These are phyloP conservation scores for Malthinus flaveolus DNA, from an alignment of 2,888 invertebrate species.

Conservation along the genomic window DNA sequence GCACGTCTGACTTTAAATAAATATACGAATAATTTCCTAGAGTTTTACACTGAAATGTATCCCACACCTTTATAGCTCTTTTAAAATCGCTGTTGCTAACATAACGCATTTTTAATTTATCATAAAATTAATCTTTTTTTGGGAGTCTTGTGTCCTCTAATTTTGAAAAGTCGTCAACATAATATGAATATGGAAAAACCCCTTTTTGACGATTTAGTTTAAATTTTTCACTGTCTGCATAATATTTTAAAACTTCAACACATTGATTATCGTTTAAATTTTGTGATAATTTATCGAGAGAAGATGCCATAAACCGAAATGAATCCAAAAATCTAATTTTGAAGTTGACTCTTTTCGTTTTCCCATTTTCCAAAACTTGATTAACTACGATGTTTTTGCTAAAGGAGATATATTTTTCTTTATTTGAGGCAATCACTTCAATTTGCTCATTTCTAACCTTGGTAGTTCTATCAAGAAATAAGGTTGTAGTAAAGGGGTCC, in stretches of 20 bases:
- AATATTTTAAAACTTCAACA: neutral
- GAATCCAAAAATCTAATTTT: neutral
- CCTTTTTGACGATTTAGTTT: neutral
- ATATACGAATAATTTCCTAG: neutral
- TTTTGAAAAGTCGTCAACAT: too few relatives aligned
- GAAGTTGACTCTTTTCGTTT: neutral
- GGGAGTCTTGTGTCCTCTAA: too few relatives aligned
- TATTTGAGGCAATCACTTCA: too few relatives aligned
- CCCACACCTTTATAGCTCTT: neutral
- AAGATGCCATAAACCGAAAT: neutral
- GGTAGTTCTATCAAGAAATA: too few relatives aligned
- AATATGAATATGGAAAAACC: neutral
- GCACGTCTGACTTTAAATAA: neutral
- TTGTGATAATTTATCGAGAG: neutral
- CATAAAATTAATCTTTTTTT: conserved; percentile 3
- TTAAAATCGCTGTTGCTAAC: neutral
- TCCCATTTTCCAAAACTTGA: neutral
- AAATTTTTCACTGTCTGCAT: neutral
- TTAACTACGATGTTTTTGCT: neutral
- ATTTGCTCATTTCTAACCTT: too few relatives aligned
- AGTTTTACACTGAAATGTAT: neutral
- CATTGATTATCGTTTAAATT: neutral
- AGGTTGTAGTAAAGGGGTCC: too few relatives aligned
- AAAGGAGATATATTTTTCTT: conserved; percentile 1
- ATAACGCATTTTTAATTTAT: neutral